These are phyloP conservation scores for Nansenia antarctica DNA, from an alignment of 2,113 vertebrate genomes.

Conservation along the genomic window DNA sequence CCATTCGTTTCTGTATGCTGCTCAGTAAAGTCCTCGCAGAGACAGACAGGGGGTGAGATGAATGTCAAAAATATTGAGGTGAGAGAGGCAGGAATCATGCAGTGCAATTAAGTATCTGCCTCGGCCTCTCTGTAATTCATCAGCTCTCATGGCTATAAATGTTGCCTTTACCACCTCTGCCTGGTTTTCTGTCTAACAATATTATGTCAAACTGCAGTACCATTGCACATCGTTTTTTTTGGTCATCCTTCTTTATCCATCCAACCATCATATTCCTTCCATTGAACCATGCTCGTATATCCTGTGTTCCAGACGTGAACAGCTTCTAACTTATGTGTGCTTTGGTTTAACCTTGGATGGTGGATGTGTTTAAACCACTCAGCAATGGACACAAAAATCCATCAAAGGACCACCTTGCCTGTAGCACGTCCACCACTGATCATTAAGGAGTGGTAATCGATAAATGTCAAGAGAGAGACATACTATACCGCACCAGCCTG, in stretches of 20 bases:
- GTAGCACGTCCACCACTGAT: slow-evolving; percentile 3
- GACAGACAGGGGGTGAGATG: slow-evolving; percentile 22
- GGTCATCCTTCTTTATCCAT: background rate
- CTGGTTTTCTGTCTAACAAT: too few species aligned
- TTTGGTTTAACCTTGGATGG: background rate
- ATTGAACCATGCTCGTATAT: background rate
- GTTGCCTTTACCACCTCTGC: background rate
- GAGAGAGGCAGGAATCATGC: slow-evolving; percentile 6
- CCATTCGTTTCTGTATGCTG: slow-evolving; percentile 28
- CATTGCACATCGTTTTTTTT: background rate
- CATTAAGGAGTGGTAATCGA: slow-evolving; percentile 17
- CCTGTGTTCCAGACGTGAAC: background rate
- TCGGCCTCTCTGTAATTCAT: slow-evolving; percentile 37
- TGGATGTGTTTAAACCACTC: background rate
- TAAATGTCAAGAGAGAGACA: slow-evolving; percentile 8
- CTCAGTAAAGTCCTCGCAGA: background rate
- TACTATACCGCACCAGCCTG: background rate
- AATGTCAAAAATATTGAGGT: slow-evolving; percentile 26
- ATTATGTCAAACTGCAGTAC: background rate
- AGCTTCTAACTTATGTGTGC: background rate
- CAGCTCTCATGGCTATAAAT: slow-evolving; percentile 20
- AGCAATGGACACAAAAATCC: slow-evolving; percentile 10
- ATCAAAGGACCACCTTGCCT: slow-evolving; percentile 19
- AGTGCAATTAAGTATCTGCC: background rate
- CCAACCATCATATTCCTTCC: too few species aligned